Evolutionary conservation across 2,888 invertebrate genomes (phyloP), one percentile per base, ranked within the genome.

Genomic region (Drosophila vallismaia): DNA sequence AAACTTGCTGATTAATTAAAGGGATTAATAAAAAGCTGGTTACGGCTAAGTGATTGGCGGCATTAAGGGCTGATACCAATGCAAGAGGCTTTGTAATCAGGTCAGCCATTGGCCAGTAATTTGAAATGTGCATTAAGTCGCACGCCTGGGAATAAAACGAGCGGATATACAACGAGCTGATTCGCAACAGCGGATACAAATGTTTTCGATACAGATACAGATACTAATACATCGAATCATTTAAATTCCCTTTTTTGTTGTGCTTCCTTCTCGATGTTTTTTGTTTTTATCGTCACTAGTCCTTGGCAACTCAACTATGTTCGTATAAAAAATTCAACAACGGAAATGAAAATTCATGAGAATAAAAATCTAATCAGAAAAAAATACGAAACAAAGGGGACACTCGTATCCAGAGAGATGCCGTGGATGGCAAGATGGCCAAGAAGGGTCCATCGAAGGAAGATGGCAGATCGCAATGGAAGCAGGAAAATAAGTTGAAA

Each of bases 271-370:
- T 48, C 40, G 50, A 58, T 53, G 42, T n/a, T 59, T 46, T 36
- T n/a, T 33, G 26, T 12, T 50, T 44, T 53, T 31, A n/a, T 26
- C 8, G 9, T 8, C 24, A n/a, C 10, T 5, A n/a, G n/a, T 53
- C 24, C 5, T 19, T 48, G 19, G 40, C 42, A 44, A 44, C 24
- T 44, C 24, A 24, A 44, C 44, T 19, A 10, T 56, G 70, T 33
- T n/a, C 45, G 46, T 31, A 64, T 64, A 56, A 75, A 71, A 83
- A 68, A 77, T 77, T 66, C 69, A 68, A 55, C 45, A 75, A 67
- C 80, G 80, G 80, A 80, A 84, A 84, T 84, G 80, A 80, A 80
- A 84, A 80, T 80, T 80, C 80, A 80, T 80, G 80, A 77, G 77
- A 60, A 80, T 75, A 77, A 77, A 83, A 84, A 77, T 80, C 77